Evolutionary conservation across 2,888 invertebrate genomes (phyloP), one percentile per base, ranked within the genome.

Genomic region (Hoplodrina blanda): DNA sequence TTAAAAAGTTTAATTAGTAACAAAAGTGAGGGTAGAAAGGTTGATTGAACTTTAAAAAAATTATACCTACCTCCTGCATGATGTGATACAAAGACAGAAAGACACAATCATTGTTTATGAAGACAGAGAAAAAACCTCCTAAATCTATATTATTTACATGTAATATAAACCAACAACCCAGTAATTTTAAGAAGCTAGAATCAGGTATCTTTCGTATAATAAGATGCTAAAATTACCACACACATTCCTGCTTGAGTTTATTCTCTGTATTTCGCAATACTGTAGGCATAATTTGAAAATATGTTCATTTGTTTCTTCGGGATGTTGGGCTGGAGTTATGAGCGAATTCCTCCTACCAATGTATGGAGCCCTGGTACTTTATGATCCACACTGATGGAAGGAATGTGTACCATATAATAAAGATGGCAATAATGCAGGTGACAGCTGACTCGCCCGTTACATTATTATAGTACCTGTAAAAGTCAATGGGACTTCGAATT

Each of bases 301-400:
- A 81, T 79, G 69, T 68, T 76, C 54, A 78, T 81, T 75, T 73
- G 66, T 61, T 66, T 67, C 37, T 65, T 52, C 56, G 65, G 61
- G 20, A 57, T 68, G 62, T 17, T 33, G 55, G 69, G 73, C 68
- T 73, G 50, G 53, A 71, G 69, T 75, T 77, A 78, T 73, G 73
- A 69, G 68, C 37, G 55, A 69, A 75, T 59, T 55, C 44, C 73
- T 66, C 60, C 73, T 37, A 33, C 62, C 53, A 69, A 68, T 60
- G 68, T 33, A 63, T 78, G 62, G 52, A 55, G 44, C 52, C 63
- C 73, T 77, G 68, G 81, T 81, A 69, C 70, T 83, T 84, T 84
- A 84, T 71, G 76, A 69, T 70, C 61, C 37, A 64, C 20, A n/a
- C 62, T 69, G 84, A 78, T 81, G 84, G 68, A 67, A 68, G 60